Conservation (phyloP, 2,797 vertebrate genomes). For the Rhabdomys pumilio region DNA sequence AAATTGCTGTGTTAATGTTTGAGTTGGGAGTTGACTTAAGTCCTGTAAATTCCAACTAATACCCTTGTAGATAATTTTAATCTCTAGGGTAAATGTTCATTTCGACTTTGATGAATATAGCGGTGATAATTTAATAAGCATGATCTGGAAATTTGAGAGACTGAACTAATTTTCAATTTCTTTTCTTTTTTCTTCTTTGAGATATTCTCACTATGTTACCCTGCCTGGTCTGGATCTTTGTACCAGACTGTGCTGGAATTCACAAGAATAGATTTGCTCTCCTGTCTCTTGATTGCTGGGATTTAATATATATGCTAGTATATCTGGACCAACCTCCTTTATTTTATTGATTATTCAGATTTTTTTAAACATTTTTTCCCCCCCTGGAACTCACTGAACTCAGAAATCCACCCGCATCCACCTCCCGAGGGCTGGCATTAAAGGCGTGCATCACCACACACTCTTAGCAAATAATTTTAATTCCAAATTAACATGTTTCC, state of each 20-base stretch:
- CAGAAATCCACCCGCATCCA: too few relatives aligned
- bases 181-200: neutral
- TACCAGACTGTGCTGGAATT: neutral
- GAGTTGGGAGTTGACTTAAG: neutral
- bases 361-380: neutral
- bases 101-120: neutral
- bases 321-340: neutral
- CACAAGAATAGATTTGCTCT: neutral
- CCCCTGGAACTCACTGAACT: too few relatives aligned
- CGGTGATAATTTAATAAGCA: neutral
- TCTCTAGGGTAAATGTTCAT: conserved; percentile 20
- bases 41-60: neutral
- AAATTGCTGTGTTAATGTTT: conserved; percentile 19
- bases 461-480: neutral
- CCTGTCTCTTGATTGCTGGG: neutral
- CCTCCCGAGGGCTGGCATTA: too few relatives aligned
- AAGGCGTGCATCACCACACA: too few relatives aligned
- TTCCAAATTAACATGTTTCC: neutral
- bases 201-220: too few relatives aligned
- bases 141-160: conserved; percentile 18
- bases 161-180: neutral
- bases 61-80: neutral
- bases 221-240: neutral
- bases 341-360: conserved; percentile 19
- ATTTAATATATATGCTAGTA: neutral